phyloP scores from a whole-genome alignment of 2,113 vertebrate species.

The Abramis brama region DNA sequence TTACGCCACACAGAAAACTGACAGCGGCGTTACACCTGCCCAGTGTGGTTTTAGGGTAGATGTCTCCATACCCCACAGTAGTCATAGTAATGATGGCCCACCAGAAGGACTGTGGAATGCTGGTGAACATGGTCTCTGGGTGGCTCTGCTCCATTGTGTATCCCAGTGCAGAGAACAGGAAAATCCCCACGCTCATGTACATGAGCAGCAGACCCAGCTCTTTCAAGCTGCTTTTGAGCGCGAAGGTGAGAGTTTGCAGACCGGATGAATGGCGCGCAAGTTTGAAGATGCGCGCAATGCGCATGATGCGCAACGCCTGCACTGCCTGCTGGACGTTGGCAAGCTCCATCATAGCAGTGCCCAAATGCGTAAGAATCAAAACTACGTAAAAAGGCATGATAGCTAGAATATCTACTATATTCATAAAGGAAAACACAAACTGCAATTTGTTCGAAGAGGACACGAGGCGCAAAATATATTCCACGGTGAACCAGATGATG shows the following conservation, averaged over 20 bases:
- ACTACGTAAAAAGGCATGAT: constrained; percentile 96
- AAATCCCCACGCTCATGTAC: constrained; percentile 96
- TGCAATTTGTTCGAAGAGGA: constrained; percentile 89
- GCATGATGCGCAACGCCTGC: constrained; percentile 95
- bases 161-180: constrained; percentile 94
- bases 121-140: constrained; percentile 95
- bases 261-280: constrained; percentile 94
- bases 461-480: constrained; percentile 88
- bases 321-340: constrained; percentile 94
- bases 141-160: constrained; percentile 98
- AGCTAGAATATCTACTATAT: constrained; percentile 92
- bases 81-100: constrained; percentile 99
- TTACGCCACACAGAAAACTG: constrained; percentile 96
- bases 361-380: constrained; percentile 87
- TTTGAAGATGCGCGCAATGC: constrained; percentile 95
- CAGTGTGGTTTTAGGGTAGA: constrained; percentile 96
- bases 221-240: constrained; percentile 93
- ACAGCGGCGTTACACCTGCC: constrained; percentile 95
- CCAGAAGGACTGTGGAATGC: constrained; percentile 98
- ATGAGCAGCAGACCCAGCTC: constrained; percentile 94
- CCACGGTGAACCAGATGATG: constrained; percentile 95
- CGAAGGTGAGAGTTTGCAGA: constrained; percentile 94
- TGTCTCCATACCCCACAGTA: constrained; percentile 95
- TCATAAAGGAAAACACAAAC: constrained; percentile 93
- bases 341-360: constrained; percentile 89